These are phyloP conservation scores for Indicator indicator DNA, from an alignment of 2,113 vertebrate genomes.

Conservation along the genomic window DNA sequence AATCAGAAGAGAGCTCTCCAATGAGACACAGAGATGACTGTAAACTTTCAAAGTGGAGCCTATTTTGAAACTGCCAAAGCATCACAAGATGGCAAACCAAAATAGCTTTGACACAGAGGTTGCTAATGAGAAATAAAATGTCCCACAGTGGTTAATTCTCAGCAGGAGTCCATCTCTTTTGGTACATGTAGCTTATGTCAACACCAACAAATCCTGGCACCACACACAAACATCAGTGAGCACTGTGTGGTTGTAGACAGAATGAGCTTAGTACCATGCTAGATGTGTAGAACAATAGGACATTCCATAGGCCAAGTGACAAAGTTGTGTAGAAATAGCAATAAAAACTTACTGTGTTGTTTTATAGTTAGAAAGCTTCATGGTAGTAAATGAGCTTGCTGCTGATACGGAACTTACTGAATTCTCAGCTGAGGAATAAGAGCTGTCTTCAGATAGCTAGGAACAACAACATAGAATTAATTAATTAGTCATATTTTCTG, in stretches of 20 bases:
- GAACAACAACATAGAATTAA: neutral
- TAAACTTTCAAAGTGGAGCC: neutral
- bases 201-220: neutral
- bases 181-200: neutral
- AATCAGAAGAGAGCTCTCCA: neutral
- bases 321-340: neutral
- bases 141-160: neutral
- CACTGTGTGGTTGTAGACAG: neutral
- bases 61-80: neutral
- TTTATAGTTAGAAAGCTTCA: neutral
- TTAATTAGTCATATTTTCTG: neutral
- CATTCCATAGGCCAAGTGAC: neutral
- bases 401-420: constrained; percentile 23
- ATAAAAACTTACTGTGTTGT: constrained; percentile 56
- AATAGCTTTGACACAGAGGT: neutral
- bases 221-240: neutral
- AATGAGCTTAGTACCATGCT: neutral
- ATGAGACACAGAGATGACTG: neutral
- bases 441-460: constrained; percentile 62
- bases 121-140: neutral
- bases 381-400: neutral
- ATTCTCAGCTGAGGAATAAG: neutral
- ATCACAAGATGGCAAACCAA: neutral
- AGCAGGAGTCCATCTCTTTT: neutral
- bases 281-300: neutral